phyloP scores from a whole-genome alignment of 2,797 vertebrate genomes.

The Sebastes reedi region DNA sequence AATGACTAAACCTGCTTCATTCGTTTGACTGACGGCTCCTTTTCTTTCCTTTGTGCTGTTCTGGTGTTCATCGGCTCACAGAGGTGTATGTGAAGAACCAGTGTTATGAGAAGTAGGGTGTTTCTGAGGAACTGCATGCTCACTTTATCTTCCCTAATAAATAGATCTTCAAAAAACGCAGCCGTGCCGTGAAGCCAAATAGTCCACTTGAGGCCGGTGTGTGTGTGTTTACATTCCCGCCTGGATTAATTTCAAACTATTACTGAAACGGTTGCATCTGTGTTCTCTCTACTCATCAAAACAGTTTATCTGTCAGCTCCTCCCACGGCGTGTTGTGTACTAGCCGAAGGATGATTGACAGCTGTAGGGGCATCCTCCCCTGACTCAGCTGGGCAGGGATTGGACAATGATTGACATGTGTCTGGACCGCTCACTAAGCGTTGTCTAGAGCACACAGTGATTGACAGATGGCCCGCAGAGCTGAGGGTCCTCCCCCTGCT shows the following conservation, averaged over 20 bases:
- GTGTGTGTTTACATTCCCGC: constrained; percentile 33
- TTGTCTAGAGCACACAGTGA: constrained; percentile 17
- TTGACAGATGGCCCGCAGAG: constrained; percentile 40
- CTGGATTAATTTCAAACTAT: not conserved
- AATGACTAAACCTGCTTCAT: not conserved
- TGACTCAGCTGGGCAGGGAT: constrained; percentile 33
- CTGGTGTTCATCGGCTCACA: not conserved
- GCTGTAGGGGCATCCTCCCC: not conserved
- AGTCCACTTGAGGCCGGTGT: not conserved
- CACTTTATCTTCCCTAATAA: not conserved
- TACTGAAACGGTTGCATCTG: not conserved
- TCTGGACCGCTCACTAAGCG: constrained; percentile 17
- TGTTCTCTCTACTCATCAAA: not conserved
- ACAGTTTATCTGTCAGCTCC: not conserved
- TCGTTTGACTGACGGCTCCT: not conserved
- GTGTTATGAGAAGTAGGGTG: not conserved
- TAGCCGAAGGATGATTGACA: constrained; percentile 14
- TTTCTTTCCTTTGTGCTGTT: not conserved
- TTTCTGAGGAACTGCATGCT: not conserved
- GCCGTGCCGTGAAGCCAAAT: not conserved
- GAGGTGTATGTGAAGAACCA: not conserved
- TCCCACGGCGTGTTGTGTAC: not conserved
- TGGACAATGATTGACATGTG: constrained; percentile 27
- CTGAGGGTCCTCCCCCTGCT: constrained; percentile 18
- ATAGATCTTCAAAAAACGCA: not conserved